Percentiles rank a stretch among this genome's conserved stretches.
These are phyloP conservation scores for Phortica variegata DNA, from an alignment of 1,140 invertebrate species.

Conservation along the genomic window DNA sequence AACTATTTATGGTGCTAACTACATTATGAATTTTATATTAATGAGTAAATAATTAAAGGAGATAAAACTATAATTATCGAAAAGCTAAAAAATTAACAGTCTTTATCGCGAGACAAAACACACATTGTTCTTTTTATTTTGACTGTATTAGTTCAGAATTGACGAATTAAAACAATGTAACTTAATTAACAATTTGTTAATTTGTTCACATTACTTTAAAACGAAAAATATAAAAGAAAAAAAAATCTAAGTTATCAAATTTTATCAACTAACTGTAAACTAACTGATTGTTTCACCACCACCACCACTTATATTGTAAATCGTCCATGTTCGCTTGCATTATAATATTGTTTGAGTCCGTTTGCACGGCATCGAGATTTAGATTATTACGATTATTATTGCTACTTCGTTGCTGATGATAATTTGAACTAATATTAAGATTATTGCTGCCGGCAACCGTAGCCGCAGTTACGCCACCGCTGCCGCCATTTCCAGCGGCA, in stretches of 20 bases:
- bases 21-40: no score
- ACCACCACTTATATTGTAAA: constrained; percentile 56
- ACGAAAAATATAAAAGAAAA: no score
- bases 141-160: no score
- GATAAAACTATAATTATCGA: no score
- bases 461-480: constrained; percentile 6
- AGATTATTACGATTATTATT: constrained; percentile 42
- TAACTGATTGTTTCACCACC: constrained; percentile 44
- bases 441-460: constrained; percentile 37
- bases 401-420: constrained; percentile 31
- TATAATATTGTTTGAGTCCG: constrained; percentile 48
- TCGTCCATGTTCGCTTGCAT: constrained; percentile 56
- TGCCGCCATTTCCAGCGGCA: constrained; percentile 26
- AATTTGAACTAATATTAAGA: constrained; percentile 50
- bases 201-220: no score
- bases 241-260: not conserved
- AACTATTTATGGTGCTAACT: no score
- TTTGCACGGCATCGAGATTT: constrained; percentile 7
- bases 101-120: no score
- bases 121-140: no score
- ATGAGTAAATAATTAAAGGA: no score
- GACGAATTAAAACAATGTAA: no score
- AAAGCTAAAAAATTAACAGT: no score
- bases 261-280: not conserved
- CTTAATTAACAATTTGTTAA: no score